Percentiles rank a stretch among this genome's conserved stretches.
Conservation (phyloP, 1,140 invertebrate genomes). For the Diplogasteroides magnus region DNA sequence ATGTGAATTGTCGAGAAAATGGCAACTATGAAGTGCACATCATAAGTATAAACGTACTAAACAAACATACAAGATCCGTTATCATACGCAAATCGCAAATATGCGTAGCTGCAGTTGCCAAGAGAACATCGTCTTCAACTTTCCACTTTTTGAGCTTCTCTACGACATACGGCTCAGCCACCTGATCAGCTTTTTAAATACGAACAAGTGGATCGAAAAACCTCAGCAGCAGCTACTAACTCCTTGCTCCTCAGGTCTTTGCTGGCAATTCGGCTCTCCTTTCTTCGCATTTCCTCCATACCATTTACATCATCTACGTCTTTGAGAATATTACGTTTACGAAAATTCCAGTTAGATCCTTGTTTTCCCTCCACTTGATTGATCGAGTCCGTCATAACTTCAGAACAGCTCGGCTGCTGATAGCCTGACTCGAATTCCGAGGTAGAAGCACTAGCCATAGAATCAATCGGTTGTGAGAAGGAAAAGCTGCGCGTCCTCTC, state of each 20-base stretch:
- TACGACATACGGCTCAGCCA: slow-evolving; percentile 10
- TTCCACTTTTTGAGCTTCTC: slow-evolving; percentile 77
- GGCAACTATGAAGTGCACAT: too few relatives aligned
- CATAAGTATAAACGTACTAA: slow-evolving; percentile 23
- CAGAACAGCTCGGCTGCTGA: too few relatives aligned
- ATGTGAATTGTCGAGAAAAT: slow-evolving; percentile 12
- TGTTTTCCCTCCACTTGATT: too few relatives aligned
- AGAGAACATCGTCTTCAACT: slow-evolving; percentile 85
- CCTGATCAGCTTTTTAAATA: slow-evolving; percentile 20
- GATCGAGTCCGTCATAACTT: too few relatives aligned
- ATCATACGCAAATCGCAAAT: slow-evolving; percentile 59
- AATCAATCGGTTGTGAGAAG: too few relatives aligned
- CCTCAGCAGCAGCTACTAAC: neutral
- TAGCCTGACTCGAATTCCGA: too few relatives aligned
- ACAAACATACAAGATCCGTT: slow-evolving; percentile 11
- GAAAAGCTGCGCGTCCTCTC: too few relatives aligned
- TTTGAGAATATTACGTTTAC: too few relatives aligned
- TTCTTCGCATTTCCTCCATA: too few relatives aligned
- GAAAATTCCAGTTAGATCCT: too few relatives aligned
- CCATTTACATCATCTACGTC: too few relatives aligned
- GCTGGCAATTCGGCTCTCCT: slow-evolving; percentile 6
- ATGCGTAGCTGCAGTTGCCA: slow-evolving; percentile 87
- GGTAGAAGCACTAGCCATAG: too few relatives aligned
- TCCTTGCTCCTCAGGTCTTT: slow-evolving; percentile 34
- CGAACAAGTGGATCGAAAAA: slow-evolving; percentile 11